Percentiles rank a stretch among this genome's conserved stretches.
Evolutionary conservation across 92 coral and sea anemone genomes (phyloP).

Genomic region (Siderastrea radians): DNA sequence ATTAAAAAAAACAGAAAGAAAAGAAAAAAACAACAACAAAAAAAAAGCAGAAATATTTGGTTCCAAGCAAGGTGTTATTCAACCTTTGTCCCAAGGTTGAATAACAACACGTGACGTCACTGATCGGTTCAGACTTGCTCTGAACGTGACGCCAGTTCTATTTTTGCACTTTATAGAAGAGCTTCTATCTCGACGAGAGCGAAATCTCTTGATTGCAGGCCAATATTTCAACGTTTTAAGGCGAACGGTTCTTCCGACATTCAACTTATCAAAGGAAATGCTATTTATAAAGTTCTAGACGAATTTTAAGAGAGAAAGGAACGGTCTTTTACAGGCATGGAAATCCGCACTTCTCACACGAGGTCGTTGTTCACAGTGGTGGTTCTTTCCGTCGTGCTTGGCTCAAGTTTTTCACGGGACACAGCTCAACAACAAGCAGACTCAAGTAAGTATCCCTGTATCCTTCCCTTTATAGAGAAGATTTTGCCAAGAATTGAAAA

Average conservation of each 20-base stretch:
- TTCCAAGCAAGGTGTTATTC: no score
- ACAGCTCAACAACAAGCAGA: neutral
- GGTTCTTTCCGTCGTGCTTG: neutral
- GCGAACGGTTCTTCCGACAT: neutral
- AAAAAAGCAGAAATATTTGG: no score
- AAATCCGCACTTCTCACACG: slow-evolving; percentile 18
- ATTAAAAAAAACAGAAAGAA: no score
- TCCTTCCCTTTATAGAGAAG: neutral
- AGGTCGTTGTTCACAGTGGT: neutral
- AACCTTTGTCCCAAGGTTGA: no score
- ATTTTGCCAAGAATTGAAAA: neutral
- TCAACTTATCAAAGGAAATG: slow-evolving; percentile 5
- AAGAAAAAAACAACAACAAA: no score
- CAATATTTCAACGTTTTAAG: neutral
- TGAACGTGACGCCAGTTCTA: slow-evolving; percentile 8
- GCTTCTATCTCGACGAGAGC: neutral
- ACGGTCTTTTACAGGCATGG: neutral
- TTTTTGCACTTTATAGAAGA: neutral
- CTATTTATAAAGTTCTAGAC: neutral
- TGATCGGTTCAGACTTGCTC: neutral
- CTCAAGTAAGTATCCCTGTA: neutral
- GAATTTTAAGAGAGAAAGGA: neutral
- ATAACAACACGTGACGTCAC: neutral
- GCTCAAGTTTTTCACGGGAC: neutral
- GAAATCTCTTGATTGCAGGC: neutral